Conservation (phyloP, 2,113 vertebrate genomes). For the Uria aalge region DNA sequence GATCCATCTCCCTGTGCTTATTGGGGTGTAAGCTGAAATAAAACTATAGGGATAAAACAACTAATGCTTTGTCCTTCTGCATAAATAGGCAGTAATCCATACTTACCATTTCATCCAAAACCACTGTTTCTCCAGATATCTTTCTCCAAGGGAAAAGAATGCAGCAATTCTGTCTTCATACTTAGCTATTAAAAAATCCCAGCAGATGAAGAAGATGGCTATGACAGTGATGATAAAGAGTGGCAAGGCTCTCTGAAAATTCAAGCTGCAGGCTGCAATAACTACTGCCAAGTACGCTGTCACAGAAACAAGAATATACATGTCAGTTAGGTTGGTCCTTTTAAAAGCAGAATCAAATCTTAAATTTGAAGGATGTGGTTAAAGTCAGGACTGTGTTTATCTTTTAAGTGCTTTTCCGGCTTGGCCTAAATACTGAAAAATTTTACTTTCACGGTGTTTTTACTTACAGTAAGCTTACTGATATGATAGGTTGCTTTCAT, state of each 20-base stretch:
- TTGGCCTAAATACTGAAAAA: background rate
- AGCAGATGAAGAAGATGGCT: constrained; percentile 78
- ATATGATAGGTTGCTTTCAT: background rate
- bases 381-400: background rate
- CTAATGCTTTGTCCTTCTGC: background rate
- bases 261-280: constrained; percentile 79
- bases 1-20: background rate
- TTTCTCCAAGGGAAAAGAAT: constrained; percentile 55
- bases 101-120: constrained; percentile 85
- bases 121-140: constrained; percentile 67
- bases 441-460: background rate
- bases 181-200: constrained; percentile 80
- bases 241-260: constrained; percentile 80
- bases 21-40: background rate
- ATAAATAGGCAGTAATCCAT: background rate
- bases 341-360: background rate
- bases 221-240: constrained; percentile 79
- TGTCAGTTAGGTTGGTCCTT: background rate
- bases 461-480: background rate
- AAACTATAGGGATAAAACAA: background rate
- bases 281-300: constrained; percentile 79
- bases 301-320: background rate
- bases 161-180: constrained; percentile 73
- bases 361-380: background rate
- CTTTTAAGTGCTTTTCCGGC: background rate